A percentile compares a stretch with the other conserved stretches of the same genome.
Evolutionary conservation across 2,888 invertebrate species (phyloP).

Genomic region (Sthenelais limicola): DNA sequence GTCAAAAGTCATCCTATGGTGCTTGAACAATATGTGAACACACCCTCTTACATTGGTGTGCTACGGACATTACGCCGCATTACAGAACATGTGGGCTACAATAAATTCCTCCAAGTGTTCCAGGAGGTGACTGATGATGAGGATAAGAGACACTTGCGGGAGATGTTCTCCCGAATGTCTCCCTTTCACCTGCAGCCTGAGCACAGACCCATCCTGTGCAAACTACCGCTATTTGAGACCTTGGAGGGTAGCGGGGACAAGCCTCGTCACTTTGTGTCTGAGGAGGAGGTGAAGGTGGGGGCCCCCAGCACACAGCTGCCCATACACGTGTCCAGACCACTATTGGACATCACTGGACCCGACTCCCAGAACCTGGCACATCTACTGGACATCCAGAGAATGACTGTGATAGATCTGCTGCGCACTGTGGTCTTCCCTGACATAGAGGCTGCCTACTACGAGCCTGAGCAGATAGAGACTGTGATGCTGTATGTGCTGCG

Average conservation of each 20-base stretch:
- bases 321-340: constrained; percentile 43
- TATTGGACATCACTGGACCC: constrained; percentile 45
- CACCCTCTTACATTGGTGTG: constrained; percentile 52
- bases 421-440: constrained; percentile 52
- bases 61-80: constrained; percentile 43
- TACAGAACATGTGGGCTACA: constrained; percentile 23
- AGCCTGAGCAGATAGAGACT: constrained; percentile 47
- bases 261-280: constrained; percentile 44
- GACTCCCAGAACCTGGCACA: constrained; percentile 46
- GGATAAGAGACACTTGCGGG: constrained; percentile 45
- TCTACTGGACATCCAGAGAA: constrained; percentile 44
- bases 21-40: constrained; percentile 46
- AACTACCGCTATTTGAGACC: constrained; percentile 53
- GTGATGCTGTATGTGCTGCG: constrained; percentile 53
- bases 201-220: constrained; percentile 40
- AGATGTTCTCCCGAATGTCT: constrained; percentile 49
- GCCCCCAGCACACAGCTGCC: constrained; percentile 49
- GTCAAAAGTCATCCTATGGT: constrained; percentile 50
- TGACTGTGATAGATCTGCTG: constrained; percentile 44
- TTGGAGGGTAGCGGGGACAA: constrained; percentile 39
- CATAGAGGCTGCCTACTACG: constrained; percentile 50
- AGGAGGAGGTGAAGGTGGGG: constrained; percentile 44
- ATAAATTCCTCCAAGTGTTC: constrained; percentile 7
- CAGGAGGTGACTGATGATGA: constrained; percentile 28
- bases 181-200: constrained; percentile 45